Conservation (phyloP, 35 echinoderm and acorn worm genomes). For the Apostichopus californicus region DNA sequence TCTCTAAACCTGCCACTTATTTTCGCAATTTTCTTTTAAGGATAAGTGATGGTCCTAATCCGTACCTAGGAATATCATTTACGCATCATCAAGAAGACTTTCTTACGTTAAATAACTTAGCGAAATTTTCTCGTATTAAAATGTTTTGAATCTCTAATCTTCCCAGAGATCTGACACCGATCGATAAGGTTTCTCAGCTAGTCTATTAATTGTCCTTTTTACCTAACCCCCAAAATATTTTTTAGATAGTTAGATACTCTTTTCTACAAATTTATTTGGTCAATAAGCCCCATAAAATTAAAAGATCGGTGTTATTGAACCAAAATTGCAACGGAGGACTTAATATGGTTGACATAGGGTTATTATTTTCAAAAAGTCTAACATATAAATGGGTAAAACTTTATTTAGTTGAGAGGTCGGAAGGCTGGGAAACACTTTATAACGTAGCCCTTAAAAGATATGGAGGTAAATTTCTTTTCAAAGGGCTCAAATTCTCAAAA, state of each 20-base stretch:
- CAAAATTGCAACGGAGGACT: background rate
- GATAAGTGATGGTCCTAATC: too few relatives aligned
- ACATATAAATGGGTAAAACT: conserved; percentile 5
- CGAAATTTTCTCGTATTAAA: background rate
- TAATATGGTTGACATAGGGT: background rate
- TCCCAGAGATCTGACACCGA: background rate
- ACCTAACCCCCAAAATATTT: background rate
- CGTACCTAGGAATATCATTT: too few relatives aligned
- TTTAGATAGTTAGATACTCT: background rate
- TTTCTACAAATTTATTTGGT: background rate
- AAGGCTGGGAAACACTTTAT: background rate
- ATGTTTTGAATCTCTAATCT: background rate
- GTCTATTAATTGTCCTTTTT: background rate
- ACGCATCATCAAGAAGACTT: too few relatives aligned
- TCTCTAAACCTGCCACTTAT: too few relatives aligned
- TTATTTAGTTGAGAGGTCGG: background rate
- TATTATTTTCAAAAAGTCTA: background rate
- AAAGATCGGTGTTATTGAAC: background rate
- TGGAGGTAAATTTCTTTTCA: background rate
- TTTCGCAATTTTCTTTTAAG: too few relatives aligned
- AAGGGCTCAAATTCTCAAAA: background rate
- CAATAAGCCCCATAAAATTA: background rate
- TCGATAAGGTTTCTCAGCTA: background rate
- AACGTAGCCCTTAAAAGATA: background rate
- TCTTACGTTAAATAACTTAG: background rate